Base-by-base conservation (phyloP, 2,113 vertebrate genomes). In the Charina bottae region DNA sequence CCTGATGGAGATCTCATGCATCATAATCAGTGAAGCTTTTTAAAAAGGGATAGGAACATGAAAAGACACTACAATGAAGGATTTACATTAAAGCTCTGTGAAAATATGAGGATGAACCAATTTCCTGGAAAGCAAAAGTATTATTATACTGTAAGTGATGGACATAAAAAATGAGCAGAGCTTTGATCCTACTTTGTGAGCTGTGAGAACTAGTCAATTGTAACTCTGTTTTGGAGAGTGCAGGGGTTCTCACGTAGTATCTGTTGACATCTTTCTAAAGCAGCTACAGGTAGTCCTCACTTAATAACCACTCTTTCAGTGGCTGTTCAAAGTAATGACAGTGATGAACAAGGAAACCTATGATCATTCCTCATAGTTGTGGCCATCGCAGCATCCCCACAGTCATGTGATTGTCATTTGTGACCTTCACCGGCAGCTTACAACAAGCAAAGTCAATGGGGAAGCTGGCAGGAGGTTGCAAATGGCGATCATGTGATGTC, bases 1-100 rank as follows among this genome's bases (percentile, higher is more conserved):
- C 56, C 49, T 60, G 53, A 88, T 96, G 54, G 68, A 96, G 90
- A 93, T 93, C 68, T 95, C 95, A 94, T 85, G 15, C 28, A 92
- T 26, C 64, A 54, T 26, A 83, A 53, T 5, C 83, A 33, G 83
- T 19, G 89, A 84, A 93, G 90, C 33, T 94, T 95, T 94, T 11
- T 28, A 24, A 24, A 26, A 23, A 7, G 6, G n/a, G 23, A 78
- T 5, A 46, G 92, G 93, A 90, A 42, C 54, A 12, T 90, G 60
- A 13, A 72, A 55, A 93, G 88, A 89, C 46, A 90, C 15, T 6
- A 92, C 78, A 94, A 90, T 1, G 90, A 97, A 96, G 89, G 90
- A 92, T 68, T 90, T 2, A 92, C 62, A 88, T 87, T 58, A 90
- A 95, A 96, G 87, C n/a, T 85, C 21, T 83, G 7, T 21, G 28